A percentile compares a stretch with the other conserved stretches of the same genome.
phyloP scores from a whole-genome alignment of 2,888 invertebrate genomes.

The Tanypteryx hageni region DNA sequence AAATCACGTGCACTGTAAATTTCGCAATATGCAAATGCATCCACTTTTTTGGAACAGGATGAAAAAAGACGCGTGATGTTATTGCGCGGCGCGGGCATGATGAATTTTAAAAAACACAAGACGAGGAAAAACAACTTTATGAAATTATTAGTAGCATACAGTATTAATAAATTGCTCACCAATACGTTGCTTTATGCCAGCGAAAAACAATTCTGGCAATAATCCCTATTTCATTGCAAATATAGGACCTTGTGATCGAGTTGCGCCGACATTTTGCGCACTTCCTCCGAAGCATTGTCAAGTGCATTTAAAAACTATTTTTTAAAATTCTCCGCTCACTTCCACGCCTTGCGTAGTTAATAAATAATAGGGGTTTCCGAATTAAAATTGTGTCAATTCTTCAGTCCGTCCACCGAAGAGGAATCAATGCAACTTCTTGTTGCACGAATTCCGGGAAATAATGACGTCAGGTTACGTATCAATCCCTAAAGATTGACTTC shows the following conservation, averaged over 20 bases:
- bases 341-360: neutral
- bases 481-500: slow-evolving; percentile 11
- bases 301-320: neutral
- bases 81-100: too few species aligned
- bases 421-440: neutral
- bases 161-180: too few species aligned
- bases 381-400: too few species aligned
- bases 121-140: too few species aligned
- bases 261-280: neutral
- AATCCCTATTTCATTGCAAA: neutral
- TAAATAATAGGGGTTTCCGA: too few species aligned
- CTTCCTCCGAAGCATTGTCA: neutral
- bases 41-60: neutral
- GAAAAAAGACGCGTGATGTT: too few species aligned
- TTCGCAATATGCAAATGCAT: neutral
- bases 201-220: too few species aligned
- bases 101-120: too few species aligned
- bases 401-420: too few species aligned
- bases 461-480: neutral
- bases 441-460: neutral
- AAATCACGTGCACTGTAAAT: neutral
- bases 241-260: neutral
- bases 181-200: too few species aligned
- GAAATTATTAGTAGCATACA: too few species aligned
- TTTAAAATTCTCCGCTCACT: neutral